Evolutionary conservation across 2,797 vertebrate genomes (phyloP), one percentile per base, ranked within the genome.

Genomic region (Halcyon badia): DNA sequence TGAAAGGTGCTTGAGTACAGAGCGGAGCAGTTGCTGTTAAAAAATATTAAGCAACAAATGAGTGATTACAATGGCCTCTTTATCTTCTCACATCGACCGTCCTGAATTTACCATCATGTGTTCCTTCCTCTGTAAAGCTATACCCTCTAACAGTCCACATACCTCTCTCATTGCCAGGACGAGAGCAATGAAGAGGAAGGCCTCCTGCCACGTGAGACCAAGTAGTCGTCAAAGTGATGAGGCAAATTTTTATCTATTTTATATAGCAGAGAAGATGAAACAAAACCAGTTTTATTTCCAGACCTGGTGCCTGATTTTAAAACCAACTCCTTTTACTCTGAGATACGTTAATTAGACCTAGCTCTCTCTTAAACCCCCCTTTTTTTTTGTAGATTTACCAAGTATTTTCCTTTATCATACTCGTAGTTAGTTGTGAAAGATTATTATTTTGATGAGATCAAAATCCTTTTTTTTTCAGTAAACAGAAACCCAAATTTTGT

Each of bases 321-420:
- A 90, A 79, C 51, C 2, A 69, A 85, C 70, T 60, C 2, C 2
- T 70, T 9, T 65, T 65, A 20, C 25, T 66, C 35, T 52, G 44
- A 44, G 8, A 4, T 57, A 44, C n/a, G 18, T 26, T 80, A 56
- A 49, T 76, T 39, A 61, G 8, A 71, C 3, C 13, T 54, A 44
- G 9, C 2, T 35, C 21, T 66, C 4, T 19, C 10, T 69, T 64
- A 42, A 69, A n/a, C 5, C 0, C 0, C 7, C 6, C 37, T 6
- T 60, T 73, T 64, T 64, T 81, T 80, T 75, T 65, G 14, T 56
- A 78, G 11, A 14, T 56, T 9, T 52, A 21, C 2, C 1, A 51
- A 81, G 6, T 52, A 52, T 49, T 68, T 89, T 54, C 9, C 4
- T 37, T 79, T 75, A 78, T 61, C 17, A 11, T 35, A 11, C 6